Evolutionary conservation across 2,888 invertebrate species (phyloP).

Genomic region (Busseola fusca): DNA sequence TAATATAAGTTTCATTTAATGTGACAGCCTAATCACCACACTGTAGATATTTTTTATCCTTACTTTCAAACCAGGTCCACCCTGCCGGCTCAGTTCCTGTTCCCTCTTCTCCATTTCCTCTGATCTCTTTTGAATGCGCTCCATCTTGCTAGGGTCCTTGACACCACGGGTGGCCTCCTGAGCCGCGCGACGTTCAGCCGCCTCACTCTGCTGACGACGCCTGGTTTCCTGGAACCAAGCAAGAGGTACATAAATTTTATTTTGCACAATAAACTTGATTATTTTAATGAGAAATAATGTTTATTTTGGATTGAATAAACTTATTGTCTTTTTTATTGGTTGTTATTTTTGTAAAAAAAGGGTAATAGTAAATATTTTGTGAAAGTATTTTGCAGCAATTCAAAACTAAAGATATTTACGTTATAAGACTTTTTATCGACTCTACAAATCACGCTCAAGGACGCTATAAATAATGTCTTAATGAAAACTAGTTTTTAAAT

Average conservation of each 20-base stretch:
- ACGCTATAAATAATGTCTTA: neutral
- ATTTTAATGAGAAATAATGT: neutral
- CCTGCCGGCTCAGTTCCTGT: conserved; percentile 82
- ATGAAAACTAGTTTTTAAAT: conserved; percentile 30
- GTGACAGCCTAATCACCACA: no score
- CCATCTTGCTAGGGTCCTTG: conserved; percentile 90
- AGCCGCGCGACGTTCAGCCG: conserved; percentile 90
- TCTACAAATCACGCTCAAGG: neutral
- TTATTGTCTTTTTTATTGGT: neutral
- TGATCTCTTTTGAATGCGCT: conserved; percentile 88
- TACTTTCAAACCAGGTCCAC: conserved; percentile 81
- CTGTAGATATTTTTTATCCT: neutral
- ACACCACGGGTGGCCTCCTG: conserved; percentile 90
- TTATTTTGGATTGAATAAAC: neutral
- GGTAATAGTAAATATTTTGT: neutral
- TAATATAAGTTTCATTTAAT: no score
- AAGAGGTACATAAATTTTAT: neutral
- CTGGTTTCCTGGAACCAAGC: conserved; percentile 88
- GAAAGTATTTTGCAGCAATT: neutral
- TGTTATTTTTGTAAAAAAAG: no score
- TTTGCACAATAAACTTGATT: neutral
- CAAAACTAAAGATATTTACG: neutral
- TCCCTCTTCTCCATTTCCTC: conserved; percentile 89
- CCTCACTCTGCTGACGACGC: conserved; percentile 90
- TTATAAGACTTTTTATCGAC: neutral